Evolutionary conservation across 1,140 invertebrate species (phyloP), one percentile per base, ranked within the genome.

Genomic region (Yoshiicerus persimilis): DNA sequence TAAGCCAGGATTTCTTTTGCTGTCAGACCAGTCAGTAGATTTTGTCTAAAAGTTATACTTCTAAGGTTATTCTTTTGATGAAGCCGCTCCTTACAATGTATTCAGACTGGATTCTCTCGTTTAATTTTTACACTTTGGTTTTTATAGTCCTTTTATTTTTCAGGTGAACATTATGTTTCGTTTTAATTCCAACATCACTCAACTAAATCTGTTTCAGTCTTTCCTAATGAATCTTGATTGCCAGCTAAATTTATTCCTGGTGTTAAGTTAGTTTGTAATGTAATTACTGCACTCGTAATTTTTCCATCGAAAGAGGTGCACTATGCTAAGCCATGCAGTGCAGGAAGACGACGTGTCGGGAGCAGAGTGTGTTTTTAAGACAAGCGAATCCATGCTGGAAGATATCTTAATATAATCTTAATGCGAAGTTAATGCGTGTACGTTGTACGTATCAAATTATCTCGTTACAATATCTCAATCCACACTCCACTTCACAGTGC

Each of bases 361-460:
- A 56, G 47, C 47, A 56, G 13, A 56, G 20, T 56, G 47, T n/a
- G 47, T 16, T 56, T 56, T 56, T 56, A n/a, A 70, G 66, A 70
- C 66, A 70, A 70, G 25, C 30, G 66, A 70, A 70, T 30, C 25
- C 66, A 30, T 70, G 66, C 25, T 30, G 13, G 9, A 32, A 70
- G 66, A 70, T 80, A 84, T 84, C 83, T 84, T 84, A 84, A 84
- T 84, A 84, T 47, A 47, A 84, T 84, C 83, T 84, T 84, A 84
- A 84, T 84, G 83, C 39, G 38, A 23, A 27, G 25, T 84, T 84
- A 84, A 84, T 84, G 83, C 83, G 47, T 84, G 83, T 84, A 84
- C 32, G 75, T 36, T 80, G 75, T 80, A 84, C 27, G 39, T 84
- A 84, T 47, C 83, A 47, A 84, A 84, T 84, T 84, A 84, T 84